Evolutionary conservation across 1,140 invertebrate genomes (phyloP).

Genomic region (Lasaia peninsularis): DNA sequence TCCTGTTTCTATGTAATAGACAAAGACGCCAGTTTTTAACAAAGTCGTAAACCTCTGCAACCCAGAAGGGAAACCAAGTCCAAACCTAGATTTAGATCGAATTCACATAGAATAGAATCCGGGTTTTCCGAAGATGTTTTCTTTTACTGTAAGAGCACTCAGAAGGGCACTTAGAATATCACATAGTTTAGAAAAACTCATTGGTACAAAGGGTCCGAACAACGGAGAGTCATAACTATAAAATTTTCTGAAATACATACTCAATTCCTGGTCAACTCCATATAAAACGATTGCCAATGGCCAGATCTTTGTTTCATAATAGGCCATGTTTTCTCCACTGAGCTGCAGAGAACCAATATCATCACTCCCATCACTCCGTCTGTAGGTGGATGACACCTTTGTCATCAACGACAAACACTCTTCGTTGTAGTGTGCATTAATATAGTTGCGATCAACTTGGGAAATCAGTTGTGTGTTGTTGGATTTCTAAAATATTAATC

Average conservation of each 20-base stretch:
- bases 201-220: no score
- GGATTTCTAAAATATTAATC: not conserved
- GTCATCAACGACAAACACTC: conserved; percentile 38
- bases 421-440: conserved; percentile 45
- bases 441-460: conserved; percentile 38
- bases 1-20: no score
- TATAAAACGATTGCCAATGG: conserved; percentile 51
- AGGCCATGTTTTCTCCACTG: conserved; percentile 28
- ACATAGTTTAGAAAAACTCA: no score
- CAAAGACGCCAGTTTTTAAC: no score
- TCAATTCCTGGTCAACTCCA: conserved; percentile 28
- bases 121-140: no score
- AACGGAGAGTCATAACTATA: no score
- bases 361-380: not conserved
- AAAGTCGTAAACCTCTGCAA: no score
- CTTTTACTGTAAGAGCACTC: no score
- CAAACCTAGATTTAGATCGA: no score
- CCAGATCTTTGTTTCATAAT: conserved; percentile 44
- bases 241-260: conserved; percentile 27
- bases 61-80: no score
- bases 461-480: conserved; percentile 22
- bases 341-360: conserved; percentile 10
- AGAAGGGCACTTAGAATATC: no score
- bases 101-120: no score
- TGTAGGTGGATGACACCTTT: conserved; percentile 9